Percentiles rank a stretch among this genome's conserved stretches.
Conservation (phyloP, 2,113 vertebrate genomes). For the Crotophaga sulcirostris region DNA sequence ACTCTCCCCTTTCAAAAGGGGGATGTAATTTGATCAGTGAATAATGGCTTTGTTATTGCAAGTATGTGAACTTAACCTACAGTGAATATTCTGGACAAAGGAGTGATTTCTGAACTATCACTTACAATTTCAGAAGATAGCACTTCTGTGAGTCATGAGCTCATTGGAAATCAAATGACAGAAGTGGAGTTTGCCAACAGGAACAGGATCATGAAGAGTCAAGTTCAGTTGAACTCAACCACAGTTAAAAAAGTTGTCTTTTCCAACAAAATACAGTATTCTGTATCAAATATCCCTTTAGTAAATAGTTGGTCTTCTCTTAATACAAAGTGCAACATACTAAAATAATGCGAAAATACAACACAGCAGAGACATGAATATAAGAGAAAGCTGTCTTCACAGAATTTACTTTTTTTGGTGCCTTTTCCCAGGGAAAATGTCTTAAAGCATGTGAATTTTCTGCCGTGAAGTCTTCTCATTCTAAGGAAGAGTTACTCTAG, state of each 20-base stretch:
- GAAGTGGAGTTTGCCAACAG: not conserved
- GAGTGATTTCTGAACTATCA: not conserved
- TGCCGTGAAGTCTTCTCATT: not conserved
- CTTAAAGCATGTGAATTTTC: not conserved
- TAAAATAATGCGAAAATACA: not conserved
- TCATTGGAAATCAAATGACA: not conserved
- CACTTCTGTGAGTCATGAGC: not conserved
- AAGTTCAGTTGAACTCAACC: not conserved
- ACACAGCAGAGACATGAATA: not conserved
- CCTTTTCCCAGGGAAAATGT: not conserved
- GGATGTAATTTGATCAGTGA: not conserved
- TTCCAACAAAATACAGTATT: not conserved
- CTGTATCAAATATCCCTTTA: not conserved
- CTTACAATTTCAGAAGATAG: not conserved
- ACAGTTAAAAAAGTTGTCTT: not conserved
- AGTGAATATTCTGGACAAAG: constrained; percentile 4
- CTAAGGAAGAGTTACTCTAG: not conserved
- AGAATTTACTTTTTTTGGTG: not conserved
- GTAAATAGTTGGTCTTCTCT: not conserved
- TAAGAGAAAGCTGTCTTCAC: not conserved
- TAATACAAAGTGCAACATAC: not conserved
- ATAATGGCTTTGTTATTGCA: not conserved
- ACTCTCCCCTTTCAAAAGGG: not conserved
- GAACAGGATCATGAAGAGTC: not conserved
- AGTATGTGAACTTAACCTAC: not conserved